These are phyloP conservation scores for Antheraea yamamai DNA, from an alignment of 2,888 invertebrate species.

Conservation along the genomic window DNA sequence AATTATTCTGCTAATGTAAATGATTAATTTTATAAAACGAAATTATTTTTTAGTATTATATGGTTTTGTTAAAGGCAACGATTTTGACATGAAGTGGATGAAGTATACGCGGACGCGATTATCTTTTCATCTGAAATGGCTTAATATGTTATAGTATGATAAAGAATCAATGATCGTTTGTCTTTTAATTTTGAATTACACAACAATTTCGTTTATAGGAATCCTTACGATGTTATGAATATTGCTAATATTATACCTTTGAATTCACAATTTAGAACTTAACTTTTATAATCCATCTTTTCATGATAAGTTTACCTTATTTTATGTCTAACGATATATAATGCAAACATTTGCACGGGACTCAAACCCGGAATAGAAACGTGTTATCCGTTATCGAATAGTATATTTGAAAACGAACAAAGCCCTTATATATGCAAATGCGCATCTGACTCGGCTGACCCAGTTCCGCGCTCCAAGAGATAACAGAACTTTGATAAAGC, in stretches of 20 bases:
- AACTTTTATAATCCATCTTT: background rate
- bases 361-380: slow-evolving; percentile 10
- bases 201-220: background rate
- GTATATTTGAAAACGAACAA: slow-evolving; percentile 22
- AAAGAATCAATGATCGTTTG: background rate
- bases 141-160: background rate
- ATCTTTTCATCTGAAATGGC: too few species aligned
- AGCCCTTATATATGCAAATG: slow-evolving; percentile 43
- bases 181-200: background rate
- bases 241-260: background rate
- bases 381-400: slow-evolving; percentile 4
- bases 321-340: background rate
- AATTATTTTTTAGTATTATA: too few species aligned
- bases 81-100: too few species aligned
- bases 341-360: slow-evolving; percentile 4
- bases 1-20: too few species aligned
- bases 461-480: slow-evolving; percentile 54
- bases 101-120: too few species aligned
- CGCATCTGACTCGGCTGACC: slow-evolving; percentile 57
- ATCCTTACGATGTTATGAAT: background rate
- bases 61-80: too few species aligned
- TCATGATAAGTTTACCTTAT: background rate
- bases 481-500: slow-evolving; percentile 67
- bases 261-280: background rate
- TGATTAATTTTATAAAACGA: too few species aligned